Base-by-base conservation (phyloP, 2,888 invertebrate species). In the Lissocephala sabroskyi region DNA sequence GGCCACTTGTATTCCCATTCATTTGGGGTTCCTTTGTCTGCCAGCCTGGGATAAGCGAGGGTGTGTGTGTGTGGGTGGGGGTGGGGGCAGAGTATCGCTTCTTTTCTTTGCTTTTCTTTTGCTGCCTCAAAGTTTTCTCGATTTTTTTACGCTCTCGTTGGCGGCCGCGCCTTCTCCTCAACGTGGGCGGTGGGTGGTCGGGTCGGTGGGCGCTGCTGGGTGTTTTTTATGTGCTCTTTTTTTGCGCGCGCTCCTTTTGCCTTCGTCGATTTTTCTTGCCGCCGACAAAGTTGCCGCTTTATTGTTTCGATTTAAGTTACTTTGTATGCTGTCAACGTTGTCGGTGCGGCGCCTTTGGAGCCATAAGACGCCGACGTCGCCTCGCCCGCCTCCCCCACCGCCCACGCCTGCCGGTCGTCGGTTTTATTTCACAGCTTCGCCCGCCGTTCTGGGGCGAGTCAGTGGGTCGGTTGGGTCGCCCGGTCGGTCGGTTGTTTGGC, bases 311-410 rank as follows among this genome's bases (percentile, higher is more conserved):
- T 81, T 79, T 79, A 76, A 71, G 82, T 79, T 82, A 80, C 82
- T 80, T 80, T 82, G 80, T 82, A 80, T 80, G 80, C 80, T 82
- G 82, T 82, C 82, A 81, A 74, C 82, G 82, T 81, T 65, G 75
- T 29, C 42, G 41, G 19, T 10, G 49, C 39, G 49, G 16, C 33
- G 39, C 11, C 33, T 19, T 18, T 19, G 32, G 32, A 13, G 23
- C 23, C 33, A 33, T 18, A 28, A 26, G 36, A 43, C 39, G 16
- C 32, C 26, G 11, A 9, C 41, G 14, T 10, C 41, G 29, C n/a
- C 36, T 11, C 14, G 9, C 26, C 45, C 13, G 26, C 23, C 16
- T 26, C n/a, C n/a, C n/a, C n/a, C n/a, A n/a, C n/a, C n/a, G n/a
- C n/a, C n/a, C n/a, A n/a, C n/a, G n/a, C n/a, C n/a, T n/a, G n/a